Conservation (phyloP, 2,888 invertebrate species). For the Tiliacea aurago region DNA sequence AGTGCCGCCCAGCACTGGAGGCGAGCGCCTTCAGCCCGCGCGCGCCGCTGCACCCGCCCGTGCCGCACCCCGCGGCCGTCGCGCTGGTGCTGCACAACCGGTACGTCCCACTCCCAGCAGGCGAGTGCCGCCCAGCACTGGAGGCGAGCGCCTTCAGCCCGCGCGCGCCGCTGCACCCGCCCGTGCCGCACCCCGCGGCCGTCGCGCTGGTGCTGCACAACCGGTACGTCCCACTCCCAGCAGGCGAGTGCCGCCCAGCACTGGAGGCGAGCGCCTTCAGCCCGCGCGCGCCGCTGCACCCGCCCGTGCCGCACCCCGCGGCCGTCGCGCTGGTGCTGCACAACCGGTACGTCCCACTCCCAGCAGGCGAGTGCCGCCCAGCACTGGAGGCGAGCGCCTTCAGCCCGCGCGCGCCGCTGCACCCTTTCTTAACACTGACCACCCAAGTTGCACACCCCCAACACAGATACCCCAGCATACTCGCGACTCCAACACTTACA, state of each 20-base stretch:
- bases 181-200: slow-evolving; percentile 95
- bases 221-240: slow-evolving; percentile 75
- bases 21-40: slow-evolving; percentile 96
- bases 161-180: slow-evolving; percentile 91
- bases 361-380: too few relatives aligned
- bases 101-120: slow-evolving; percentile 62
- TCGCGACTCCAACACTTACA: background rate
- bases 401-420: too few relatives aligned
- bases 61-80: too few relatives aligned
- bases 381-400: too few relatives aligned
- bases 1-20: slow-evolving; percentile 92
- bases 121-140: slow-evolving; percentile 95
- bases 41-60: slow-evolving; percentile 83
- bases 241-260: too few relatives aligned
- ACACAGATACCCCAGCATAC: background rate
- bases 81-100: too few relatives aligned
- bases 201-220: slow-evolving; percentile 97
- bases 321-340: too few relatives aligned
- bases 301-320: too few relatives aligned
- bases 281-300: too few relatives aligned
- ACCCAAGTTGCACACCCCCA: background rate
- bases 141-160: slow-evolving; percentile 97
- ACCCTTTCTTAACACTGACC: background rate
- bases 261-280: slow-evolving; percentile 87
- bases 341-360: too few relatives aligned